Conservation (phyloP, 2,113 vertebrate species). For the Pelodiscus sinensis region DNA sequence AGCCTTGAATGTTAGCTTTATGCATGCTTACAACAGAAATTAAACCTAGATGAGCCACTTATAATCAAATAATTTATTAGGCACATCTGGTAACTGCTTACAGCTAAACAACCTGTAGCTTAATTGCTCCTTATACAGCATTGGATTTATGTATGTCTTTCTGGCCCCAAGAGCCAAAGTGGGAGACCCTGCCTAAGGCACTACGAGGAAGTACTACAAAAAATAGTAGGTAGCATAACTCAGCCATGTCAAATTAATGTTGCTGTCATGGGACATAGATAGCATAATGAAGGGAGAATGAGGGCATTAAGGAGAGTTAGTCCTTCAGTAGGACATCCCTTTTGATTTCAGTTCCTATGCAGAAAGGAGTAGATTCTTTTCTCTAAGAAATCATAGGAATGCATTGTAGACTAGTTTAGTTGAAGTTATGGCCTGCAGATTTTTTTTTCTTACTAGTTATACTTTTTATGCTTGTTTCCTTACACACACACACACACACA, state of each 20-base stretch:
- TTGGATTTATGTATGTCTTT: slow-evolving; percentile 71
- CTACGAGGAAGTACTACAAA: slow-evolving; percentile 50
- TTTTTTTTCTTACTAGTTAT: background rate
- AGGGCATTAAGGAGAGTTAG: slow-evolving; percentile 91
- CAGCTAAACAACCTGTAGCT: slow-evolving; percentile 81
- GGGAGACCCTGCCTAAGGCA: slow-evolving; percentile 80
- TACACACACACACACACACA: background rate
- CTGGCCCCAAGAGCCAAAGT: slow-evolving; percentile 73
- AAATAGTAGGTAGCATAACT: slow-evolving; percentile 87
- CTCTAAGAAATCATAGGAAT: background rate
- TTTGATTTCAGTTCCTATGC: slow-evolving; percentile 43
- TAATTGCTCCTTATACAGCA: slow-evolving; percentile 79
- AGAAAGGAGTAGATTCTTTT: slow-evolving; percentile 23
- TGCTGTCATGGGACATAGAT: slow-evolving; percentile 88
- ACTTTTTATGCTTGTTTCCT: background rate
- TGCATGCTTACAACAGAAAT: slow-evolving; percentile 52
- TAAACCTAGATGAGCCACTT: slow-evolving; percentile 52
- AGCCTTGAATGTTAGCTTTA: slow-evolving; percentile 50
- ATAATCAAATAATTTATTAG: slow-evolving; percentile 82
- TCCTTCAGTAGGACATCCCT: slow-evolving; percentile 77
- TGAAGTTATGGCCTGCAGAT: background rate
- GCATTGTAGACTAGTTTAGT: slow-evolving; percentile 13
- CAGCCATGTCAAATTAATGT: slow-evolving; percentile 88
- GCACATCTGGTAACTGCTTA: slow-evolving; percentile 76
- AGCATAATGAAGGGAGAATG: slow-evolving; percentile 87